Base-by-base conservation (phyloP, 1,140 invertebrate genomes). In the Periplaneta americana region DNA sequence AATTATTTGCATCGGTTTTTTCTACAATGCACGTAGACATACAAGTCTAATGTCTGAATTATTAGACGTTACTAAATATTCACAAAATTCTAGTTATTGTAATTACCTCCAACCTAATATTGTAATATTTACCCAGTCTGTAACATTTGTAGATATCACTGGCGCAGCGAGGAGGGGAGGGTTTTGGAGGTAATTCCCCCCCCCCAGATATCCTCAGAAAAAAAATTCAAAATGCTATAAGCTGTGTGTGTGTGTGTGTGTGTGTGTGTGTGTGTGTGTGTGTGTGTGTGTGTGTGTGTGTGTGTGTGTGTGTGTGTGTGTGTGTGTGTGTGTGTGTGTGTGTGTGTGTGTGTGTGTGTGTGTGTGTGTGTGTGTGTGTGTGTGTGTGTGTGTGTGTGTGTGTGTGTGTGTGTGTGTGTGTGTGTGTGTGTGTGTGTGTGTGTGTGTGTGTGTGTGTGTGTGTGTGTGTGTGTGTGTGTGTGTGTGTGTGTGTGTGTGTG, bases 391-490 rank as follows among this genome's bases (percentile, higher is more conserved):
- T 77, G 75, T 77, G 75, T 77, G 75, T 77, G 75, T 77, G 75
- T 77, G 75, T 77, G 75, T 77, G 75, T 77, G 75, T 77, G 75
- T 77, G 75, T 77, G 75, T 77, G 75, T 77, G 75, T 77, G 75
- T 77, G 75, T 77, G 75, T 77, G 75, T 77, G 75, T 77, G 75
- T 77, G 75, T 77, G 75, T 77, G 75, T 77, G 75, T 77, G 75
- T 77, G 75, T 77, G 75, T 77, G 75, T 80, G 75, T 81, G 75
- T 80, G 77, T 80, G 80, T 81, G 80, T 81, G 80, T 81, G 80
- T 81, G 80, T 81, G 80, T 81, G 80, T 81, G 80, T 81, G 80
- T 81, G 80, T 81, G 80, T 81, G 80, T 81, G 80, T 81, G 80
- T 81, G 80, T 81, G 80, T 81, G 80, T 81, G 80, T 81, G 80